Conservation (phyloP, 2,888 invertebrate species). For the Zygogramma bicolorata region DNA sequence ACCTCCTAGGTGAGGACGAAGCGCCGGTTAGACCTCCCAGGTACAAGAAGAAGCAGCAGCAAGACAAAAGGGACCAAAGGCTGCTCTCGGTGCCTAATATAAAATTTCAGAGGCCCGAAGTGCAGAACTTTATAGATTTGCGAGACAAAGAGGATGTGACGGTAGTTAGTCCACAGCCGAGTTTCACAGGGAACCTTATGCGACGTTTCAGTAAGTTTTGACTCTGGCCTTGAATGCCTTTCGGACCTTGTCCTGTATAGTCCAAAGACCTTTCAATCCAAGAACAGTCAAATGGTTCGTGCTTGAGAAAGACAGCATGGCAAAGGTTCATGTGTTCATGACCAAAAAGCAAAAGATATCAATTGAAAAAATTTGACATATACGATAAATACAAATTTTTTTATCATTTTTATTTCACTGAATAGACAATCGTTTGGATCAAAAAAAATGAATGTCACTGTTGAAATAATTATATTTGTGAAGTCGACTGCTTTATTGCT, state of each 20-base stretch:
- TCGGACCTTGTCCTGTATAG: slow-evolving; percentile 28
- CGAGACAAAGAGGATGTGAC: slow-evolving; percentile 69
- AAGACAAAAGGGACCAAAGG: slow-evolving; percentile 72
- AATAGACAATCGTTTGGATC: too few species aligned
- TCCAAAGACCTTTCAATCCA: slow-evolving; percentile 25
- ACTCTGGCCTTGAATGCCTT: slow-evolving; percentile 37
- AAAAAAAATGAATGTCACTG: too few species aligned
- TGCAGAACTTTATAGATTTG: slow-evolving; percentile 69
- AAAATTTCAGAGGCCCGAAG: slow-evolving; percentile 72
- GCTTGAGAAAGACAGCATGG: too few species aligned
- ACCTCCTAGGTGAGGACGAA: slow-evolving; percentile 70
- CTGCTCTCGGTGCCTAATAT: slow-evolving; percentile 84
- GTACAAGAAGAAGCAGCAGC: slow-evolving; percentile 66
- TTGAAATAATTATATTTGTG: too few species aligned
- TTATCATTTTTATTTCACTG: too few species aligned
- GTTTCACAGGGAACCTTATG: slow-evolving; percentile 81
- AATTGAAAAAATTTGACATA: too few species aligned
- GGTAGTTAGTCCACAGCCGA: slow-evolving; percentile 62
- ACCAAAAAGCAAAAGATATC: too few species aligned
- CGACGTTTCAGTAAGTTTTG: slow-evolving; percentile 89
- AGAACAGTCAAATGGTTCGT: slow-evolving; percentile 37
- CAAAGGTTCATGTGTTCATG: too few species aligned
- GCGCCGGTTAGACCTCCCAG: slow-evolving; percentile 72
- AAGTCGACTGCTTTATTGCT: too few species aligned
- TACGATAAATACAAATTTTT: too few species aligned